Evolutionary conservation across 2,113 vertebrate genomes (phyloP), one percentile per base, ranked within the genome.

Genomic region (Vireo altiloquus): DNA sequence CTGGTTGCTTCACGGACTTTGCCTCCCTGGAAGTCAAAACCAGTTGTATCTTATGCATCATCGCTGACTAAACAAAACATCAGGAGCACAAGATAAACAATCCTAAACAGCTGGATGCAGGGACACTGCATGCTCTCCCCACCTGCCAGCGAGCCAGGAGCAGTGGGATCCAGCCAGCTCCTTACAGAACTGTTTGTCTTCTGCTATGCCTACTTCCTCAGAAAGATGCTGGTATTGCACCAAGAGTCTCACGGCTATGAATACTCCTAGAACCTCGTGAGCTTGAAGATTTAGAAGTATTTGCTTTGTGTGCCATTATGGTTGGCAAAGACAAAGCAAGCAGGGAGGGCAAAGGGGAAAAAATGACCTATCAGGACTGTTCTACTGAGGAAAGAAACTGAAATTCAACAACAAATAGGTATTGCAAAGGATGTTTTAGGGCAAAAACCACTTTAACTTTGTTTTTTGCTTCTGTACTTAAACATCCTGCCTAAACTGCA

Each of bases 1-100:
- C 74, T 47, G 35, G 56, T 97, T 97, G 95, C 96, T 95, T 89
- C 93, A 96, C 30, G 59, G 47, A 18, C 74, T 75, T 89, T 81
- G 88, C 71, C 74, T 90, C 77, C 79, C 89, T 95, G 90, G 91
- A 95, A 96, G 92, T 86, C 82, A 94, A 87, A 86, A 84, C 69
- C 70, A 88, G 25, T 90, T 83, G 54, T 92, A 93, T 74, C 72
- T 95, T 70, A 63, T 17, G 47, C 72, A 83, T 89, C 85, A 92
- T 65, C 85, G 76, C 66, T 31, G 80, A 68, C 72, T 92, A 92
- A 94, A 96, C 57, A 91, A 78, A 94, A 60, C 65, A 70, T 71
- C 40, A 66, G 46, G 40, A 76, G 60, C 3, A 2, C 39, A 77
- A 94, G 61, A 96, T 96, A 96, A 96, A 94, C 76, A 95, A 25